Evolutionary conservation across 2,113 vertebrate species (phyloP).

Genomic region (Lepisosteus osseus): DNA sequence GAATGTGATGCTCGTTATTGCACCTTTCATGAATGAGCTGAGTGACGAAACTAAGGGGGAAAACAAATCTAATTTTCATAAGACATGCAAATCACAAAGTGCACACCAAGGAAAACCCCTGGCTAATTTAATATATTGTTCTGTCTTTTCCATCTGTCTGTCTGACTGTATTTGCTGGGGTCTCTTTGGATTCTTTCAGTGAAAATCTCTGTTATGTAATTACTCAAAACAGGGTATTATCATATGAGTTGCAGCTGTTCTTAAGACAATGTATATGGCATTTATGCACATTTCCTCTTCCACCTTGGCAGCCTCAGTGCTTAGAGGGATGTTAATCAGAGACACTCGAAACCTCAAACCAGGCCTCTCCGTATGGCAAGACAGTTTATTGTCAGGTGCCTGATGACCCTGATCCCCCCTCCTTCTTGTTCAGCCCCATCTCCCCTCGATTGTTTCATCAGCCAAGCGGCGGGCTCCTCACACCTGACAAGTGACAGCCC

Average conservation of each 20-base stretch:
- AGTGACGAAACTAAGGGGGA: too few species aligned
- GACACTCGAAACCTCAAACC: slow-evolving; percentile 51
- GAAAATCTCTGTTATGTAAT: not conserved
- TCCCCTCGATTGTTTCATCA: slow-evolving; percentile 90
- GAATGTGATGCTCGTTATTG: too few species aligned
- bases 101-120: too few species aligned
- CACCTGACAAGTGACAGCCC: slow-evolving; percentile 89
- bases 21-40: too few species aligned
- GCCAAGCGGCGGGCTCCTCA: slow-evolving; percentile 69
- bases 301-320: not conserved
- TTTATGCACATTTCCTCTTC: not conserved
- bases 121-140: too few species aligned
- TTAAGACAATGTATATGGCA: not conserved
- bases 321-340: slow-evolving; percentile 47
- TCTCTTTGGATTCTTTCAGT: not conserved
- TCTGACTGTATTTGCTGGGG: too few species aligned
- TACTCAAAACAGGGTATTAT: not conserved
- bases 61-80: too few species aligned
- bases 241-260: not conserved
- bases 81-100: too few species aligned
- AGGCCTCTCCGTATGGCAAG: slow-evolving; percentile 58
- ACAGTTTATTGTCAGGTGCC: slow-evolving; percentile 66
- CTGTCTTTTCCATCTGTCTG: too few species aligned
- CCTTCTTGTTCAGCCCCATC: slow-evolving; percentile 57
- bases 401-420: slow-evolving; percentile 71